A percentile compares a stretch with the other conserved stretches of the same genome.
Evolutionary conservation across 2,797 vertebrate species (phyloP).

Genomic region (Sebastes hubbsi): DNA sequence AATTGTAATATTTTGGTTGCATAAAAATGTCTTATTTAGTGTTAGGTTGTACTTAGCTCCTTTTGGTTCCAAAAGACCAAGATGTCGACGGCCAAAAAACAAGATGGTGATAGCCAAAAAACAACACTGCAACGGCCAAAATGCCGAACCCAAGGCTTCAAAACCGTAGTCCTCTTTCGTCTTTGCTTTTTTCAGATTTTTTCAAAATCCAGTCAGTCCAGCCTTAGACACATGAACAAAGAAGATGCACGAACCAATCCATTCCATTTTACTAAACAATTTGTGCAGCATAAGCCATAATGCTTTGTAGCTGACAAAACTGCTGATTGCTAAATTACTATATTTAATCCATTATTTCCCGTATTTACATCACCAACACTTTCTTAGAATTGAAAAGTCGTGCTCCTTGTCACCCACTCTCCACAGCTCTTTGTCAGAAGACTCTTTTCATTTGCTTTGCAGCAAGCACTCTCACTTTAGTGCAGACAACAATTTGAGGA

Average conservation of each 20-base stretch:
- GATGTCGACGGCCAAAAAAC: background rate
- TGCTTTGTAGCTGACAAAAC: background rate
- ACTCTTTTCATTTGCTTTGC: background rate
- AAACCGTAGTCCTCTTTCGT: background rate
- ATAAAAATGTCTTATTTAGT: background rate
- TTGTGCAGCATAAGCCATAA: background rate
- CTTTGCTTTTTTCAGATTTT: background rate
- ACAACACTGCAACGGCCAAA: background rate
- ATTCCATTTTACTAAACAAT: background rate
- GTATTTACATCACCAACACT: constrained; percentile 10
- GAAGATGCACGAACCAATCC: background rate
- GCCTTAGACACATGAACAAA: background rate
- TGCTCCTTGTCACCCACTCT: constrained; percentile 4
- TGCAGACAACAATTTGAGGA: background rate
- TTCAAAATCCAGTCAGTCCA: background rate
- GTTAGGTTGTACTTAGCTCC: background rate
- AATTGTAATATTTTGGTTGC: no score
- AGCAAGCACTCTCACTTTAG: background rate
- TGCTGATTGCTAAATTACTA: background rate
- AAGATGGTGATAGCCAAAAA: background rate
- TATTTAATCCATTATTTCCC: constrained; percentile 17
- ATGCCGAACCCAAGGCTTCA: background rate
- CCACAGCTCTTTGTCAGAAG: background rate
- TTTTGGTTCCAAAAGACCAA: background rate
- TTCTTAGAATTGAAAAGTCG: constrained; percentile 20